Evolutionary conservation across 1,140 invertebrate species (phyloP), one percentile per base, ranked within the genome.

Genomic region (Drosophila kikkawai): DNA sequence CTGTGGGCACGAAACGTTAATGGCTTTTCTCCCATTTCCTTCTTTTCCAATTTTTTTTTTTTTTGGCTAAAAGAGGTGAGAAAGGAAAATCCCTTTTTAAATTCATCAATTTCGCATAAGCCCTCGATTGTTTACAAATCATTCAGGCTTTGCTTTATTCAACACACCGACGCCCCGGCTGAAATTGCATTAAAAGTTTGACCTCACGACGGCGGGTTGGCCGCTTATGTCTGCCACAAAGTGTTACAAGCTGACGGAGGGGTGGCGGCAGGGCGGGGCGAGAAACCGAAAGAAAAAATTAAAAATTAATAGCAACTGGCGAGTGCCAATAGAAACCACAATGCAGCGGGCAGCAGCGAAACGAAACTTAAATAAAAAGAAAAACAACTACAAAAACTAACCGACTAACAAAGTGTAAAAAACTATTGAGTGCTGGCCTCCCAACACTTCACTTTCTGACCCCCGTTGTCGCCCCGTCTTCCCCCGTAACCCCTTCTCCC

Each of bases 251-350:
- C 51, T 11, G 51, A 7, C 12, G 17, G 1, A 44, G 50, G n/a
- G 17, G 11, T 9, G 15, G 50, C 37, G 11, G 29, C 11, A 15
- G 9, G 34, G 12, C 12, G 29, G 45, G n/a, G 42, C 9, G 42
- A 29, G 22, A 26, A 26, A 51, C 7, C 44, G 47, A 51, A 80
- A 70, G 51, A 81, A 87, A 87, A 80, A 88, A 83, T 83, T 80
- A 80, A 87, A 87, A 87, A 87, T 87, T 87, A 88, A 90, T 87
- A 88, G 84, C 84, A 90, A 90, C 85, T 87, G 80, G 85, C 77
- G 85, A 87, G 84, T 87, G 85, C 65, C 84, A 88, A 87, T 87
- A 79, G 69, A 87, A 87, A 88, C 84, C 84, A 82, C 82, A 86
- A 77, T 76, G 73, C 73, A 77, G 75, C 82, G 84, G 79, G 51